Evolutionary conservation across 2,888 invertebrate genomes (phyloP).

Genomic region (Drosophila tripunctata): DNA sequence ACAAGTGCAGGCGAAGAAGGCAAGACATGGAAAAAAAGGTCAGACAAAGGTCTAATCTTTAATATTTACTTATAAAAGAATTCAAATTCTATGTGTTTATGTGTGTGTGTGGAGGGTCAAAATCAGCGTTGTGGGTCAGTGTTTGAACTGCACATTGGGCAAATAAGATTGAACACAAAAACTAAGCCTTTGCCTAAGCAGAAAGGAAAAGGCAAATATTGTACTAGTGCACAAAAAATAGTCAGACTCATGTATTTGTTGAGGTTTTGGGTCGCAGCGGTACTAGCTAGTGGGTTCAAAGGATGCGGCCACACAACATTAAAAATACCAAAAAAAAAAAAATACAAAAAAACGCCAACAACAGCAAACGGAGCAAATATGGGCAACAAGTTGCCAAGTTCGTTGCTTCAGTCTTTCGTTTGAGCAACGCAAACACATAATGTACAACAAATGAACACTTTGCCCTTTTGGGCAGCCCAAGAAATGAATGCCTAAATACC

Average conservation of each 20-base stretch:
- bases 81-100: neutral
- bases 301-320: conserved; percentile 56
- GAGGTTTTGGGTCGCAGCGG: conserved; percentile 57
- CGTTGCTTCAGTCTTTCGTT: conserved; percentile 61
- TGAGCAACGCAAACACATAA: conserved; percentile 7
- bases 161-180: conserved; percentile 53
- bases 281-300: conserved; percentile 73
- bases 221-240: conserved; percentile 36
- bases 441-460: conserved; percentile 62
- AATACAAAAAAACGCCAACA: conserved; percentile 1
- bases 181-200: conserved; percentile 49
- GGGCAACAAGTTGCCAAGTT: conserved; percentile 39
- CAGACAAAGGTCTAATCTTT: conserved; percentile 60
- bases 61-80: conserved; percentile 50
- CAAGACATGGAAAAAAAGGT: conserved; percentile 50
- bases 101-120: conserved; percentile 26
- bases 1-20: conserved; percentile 45
- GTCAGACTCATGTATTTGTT: conserved; percentile 65
- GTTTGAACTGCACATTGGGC: conserved; percentile 69
- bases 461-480: conserved; percentile 63
- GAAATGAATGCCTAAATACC: conserved; percentile 73
- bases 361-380: conserved; percentile 1
- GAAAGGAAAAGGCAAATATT: conserved; percentile 47
- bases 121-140: conserved; percentile 54
- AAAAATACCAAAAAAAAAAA: neutral